phyloP scores from a whole-genome alignment of 1,140 invertebrate genomes.

The Ephestia elutella region DNA sequence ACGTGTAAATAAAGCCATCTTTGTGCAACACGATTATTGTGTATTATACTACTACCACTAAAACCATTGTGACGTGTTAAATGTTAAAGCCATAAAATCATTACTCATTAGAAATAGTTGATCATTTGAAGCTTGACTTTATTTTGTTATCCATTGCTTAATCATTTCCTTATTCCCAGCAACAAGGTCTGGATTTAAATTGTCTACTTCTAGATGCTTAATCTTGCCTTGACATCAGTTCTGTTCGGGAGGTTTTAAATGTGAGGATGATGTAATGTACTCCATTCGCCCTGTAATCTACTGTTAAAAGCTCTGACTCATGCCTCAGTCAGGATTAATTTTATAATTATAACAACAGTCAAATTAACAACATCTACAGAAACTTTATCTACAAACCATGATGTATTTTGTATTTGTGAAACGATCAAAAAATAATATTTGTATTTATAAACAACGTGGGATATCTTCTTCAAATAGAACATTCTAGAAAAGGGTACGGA shows the following conservation, averaged over 20 bases:
- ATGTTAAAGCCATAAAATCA: no score
- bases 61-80: no score
- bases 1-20: neutral
- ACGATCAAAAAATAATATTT: neutral
- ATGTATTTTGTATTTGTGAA: neutral
- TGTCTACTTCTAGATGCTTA: neutral
- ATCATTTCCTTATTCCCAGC: no score
- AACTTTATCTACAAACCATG: no score
- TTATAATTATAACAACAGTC: neutral
- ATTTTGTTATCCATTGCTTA: no score
- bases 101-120: no score
- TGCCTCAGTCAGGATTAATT: neutral
- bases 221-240: neutral
- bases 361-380: no score
- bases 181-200: neutral
- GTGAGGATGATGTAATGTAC: neutral
- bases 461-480: conserved; percentile 56
- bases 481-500: conserved; percentile 41
- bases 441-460: conserved; percentile 54
- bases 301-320: neutral
- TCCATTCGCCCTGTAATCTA: neutral
- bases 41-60: neutral
- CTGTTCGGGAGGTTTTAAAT: no score
- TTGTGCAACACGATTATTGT: neutral
- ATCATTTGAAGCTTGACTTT: no score